Evolutionary conservation across 2,888 invertebrate species (phyloP).

Genomic region (Sarcophaga subvicina): DNA sequence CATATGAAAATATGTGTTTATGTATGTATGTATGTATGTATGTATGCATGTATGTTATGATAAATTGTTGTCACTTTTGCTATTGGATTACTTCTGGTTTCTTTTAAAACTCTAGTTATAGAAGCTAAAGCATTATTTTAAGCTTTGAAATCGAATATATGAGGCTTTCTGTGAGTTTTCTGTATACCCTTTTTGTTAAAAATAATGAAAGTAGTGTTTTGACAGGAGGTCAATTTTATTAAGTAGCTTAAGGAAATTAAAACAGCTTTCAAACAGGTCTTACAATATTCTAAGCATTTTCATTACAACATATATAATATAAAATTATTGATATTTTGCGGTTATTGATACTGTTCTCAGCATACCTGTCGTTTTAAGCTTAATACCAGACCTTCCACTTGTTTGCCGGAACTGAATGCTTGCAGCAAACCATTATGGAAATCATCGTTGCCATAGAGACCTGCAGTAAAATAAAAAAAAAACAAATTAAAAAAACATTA

Average conservation of each 20-base stretch:
- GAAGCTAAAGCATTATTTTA: conserved; percentile 24
- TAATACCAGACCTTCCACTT: conserved; percentile 90
- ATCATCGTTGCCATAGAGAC: conserved; percentile 96
- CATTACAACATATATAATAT: background rate
- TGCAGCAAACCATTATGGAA: conserved; percentile 94
- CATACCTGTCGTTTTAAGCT: conserved; percentile 91
- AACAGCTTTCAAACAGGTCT: background rate
- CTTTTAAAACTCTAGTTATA: conserved; percentile 10
- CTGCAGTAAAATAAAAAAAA: conserved; percentile 71
- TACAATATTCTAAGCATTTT: background rate
- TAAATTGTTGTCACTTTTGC: conserved; percentile 44
- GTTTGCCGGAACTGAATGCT: conserved; percentile 90
- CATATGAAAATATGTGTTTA: too few relatives aligned
- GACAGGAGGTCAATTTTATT: background rate
- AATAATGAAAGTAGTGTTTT: background rate
- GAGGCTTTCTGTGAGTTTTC: background rate
- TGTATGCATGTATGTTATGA: background rate
- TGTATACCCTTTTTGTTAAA: background rate
- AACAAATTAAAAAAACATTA: conserved; percentile 28
- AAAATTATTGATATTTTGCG: conserved; percentile 21
- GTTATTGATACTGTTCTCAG: background rate
- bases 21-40: too few relatives aligned
- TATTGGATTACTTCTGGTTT: conserved; percentile 45
- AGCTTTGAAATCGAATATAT: conserved; percentile 20
- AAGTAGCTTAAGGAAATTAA: background rate